phyloP scores from a whole-genome alignment of 2,888 invertebrate genomes.

The Carcina quercana region DNA sequence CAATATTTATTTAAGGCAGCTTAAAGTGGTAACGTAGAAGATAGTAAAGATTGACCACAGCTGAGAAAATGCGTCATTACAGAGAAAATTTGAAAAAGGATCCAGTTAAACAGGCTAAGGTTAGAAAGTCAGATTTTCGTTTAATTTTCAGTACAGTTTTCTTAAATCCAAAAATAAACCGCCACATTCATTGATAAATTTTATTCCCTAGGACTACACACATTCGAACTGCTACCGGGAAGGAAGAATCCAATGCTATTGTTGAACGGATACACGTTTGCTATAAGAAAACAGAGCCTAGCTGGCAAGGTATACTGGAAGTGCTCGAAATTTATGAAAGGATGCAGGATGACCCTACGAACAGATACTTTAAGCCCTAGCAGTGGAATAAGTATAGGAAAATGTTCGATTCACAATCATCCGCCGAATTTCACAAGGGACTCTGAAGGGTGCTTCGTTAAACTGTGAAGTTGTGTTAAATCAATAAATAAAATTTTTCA shows the following conservation, averaged over 20 bases:
- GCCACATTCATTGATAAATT: too few relatives aligned
- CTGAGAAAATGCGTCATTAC: too few relatives aligned
- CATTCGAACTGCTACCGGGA: constrained; percentile 14
- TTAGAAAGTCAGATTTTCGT: too few relatives aligned
- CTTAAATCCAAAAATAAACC: too few relatives aligned
- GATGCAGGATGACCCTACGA: not conserved
- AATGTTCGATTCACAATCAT: not conserved
- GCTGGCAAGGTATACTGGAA: constrained; percentile 6
- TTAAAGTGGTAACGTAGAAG: too few relatives aligned
- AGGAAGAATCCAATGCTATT: constrained; percentile 19
- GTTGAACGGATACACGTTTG: constrained; percentile 17
- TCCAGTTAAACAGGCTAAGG: too few relatives aligned
- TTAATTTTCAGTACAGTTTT: too few relatives aligned
- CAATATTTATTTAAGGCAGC: too few relatives aligned
- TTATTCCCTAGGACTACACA: too few relatives aligned
- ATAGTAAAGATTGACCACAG: too few relatives aligned
- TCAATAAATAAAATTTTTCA: too few relatives aligned
- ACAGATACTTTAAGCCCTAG: not conserved
- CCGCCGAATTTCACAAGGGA: not conserved
- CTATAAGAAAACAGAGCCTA: constrained; percentile 19
- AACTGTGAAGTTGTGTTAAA: not conserved
- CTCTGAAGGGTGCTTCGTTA: not conserved
- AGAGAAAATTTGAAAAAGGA: too few relatives aligned
- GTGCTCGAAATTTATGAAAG: not conserved
- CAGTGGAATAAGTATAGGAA: not conserved